Conservation (phyloP, 2,888 invertebrate species). For the Drosophila heteroneura region DNA sequence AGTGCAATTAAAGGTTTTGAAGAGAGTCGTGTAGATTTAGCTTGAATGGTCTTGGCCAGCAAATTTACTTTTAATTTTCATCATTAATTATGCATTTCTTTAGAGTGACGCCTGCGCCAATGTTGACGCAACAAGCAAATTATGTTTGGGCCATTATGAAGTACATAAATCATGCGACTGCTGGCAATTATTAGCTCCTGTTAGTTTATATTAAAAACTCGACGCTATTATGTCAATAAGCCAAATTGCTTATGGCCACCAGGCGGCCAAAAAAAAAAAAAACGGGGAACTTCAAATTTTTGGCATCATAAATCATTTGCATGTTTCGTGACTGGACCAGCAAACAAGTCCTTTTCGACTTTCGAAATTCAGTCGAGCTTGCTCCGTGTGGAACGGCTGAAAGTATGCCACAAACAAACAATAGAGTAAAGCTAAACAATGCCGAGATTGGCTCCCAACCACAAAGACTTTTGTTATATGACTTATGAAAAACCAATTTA, state of each 20-base stretch:
- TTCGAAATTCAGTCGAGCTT: conserved; percentile 30
- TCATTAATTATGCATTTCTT: conserved; percentile 72
- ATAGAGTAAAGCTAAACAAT: conserved; percentile 43
- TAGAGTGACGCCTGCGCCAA: conserved; percentile 45
- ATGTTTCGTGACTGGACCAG: conserved; percentile 40
- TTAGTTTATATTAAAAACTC: conserved; percentile 56
- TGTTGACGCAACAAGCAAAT: conserved; percentile 62
- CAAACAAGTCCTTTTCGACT: conserved; percentile 28
- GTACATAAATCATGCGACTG: conserved; percentile 57
- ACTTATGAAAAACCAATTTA: conserved; percentile 52
- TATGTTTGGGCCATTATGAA: conserved; percentile 62
- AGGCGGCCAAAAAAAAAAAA: not conserved
- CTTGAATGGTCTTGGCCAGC: conserved; percentile 9
- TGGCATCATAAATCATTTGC: conserved; percentile 72
- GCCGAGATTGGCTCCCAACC: conserved; percentile 31
- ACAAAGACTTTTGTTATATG: conserved; percentile 25
- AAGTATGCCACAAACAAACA: conserved; percentile 37
- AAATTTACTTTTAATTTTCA: conserved; percentile 73
- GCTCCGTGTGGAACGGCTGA: not conserved
- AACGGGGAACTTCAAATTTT: conserved; percentile 25
- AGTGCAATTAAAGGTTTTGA: conserved; percentile 45
- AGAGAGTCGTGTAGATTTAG: conserved; percentile 20
- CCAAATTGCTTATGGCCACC: conserved; percentile 62
- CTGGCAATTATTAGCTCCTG: conserved; percentile 47
- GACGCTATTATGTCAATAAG: conserved; percentile 75